A percentile compares a stretch with the other conserved stretches of the same genome.
These are phyloP conservation scores for Hybognathus amarus DNA, from an alignment of 2,797 vertebrate genomes.

Conservation along the genomic window DNA sequence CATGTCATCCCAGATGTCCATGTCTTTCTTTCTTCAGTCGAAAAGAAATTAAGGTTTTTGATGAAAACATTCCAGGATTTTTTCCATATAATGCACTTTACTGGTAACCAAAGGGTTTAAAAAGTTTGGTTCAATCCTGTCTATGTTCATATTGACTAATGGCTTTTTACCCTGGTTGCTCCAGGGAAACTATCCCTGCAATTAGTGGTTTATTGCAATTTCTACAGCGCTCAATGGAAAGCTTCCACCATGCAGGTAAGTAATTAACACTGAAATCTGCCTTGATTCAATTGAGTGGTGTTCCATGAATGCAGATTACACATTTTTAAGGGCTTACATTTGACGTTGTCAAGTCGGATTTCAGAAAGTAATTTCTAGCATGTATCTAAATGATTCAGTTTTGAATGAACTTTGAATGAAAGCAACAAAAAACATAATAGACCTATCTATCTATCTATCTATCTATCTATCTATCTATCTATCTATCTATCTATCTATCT, in stretches of 20 bases:
- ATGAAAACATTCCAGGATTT: no score
- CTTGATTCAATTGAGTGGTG: not conserved
- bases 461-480: no score
- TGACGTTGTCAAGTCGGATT: not conserved
- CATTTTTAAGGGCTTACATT: not conserved
- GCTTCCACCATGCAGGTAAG: not conserved
- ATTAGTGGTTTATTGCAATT: constrained; percentile 20
- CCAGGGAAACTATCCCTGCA: constrained; percentile 10
- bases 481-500: no score
- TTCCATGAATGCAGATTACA: not conserved
- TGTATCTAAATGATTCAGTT: not conserved
- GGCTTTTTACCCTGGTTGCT: constrained; percentile 23
- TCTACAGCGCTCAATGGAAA: constrained; percentile 1
- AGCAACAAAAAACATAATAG: no score
- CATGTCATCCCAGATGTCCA: no score
- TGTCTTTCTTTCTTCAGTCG: no score
- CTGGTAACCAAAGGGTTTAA: no score
- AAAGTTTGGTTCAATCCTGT: not conserved
- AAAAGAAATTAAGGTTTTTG: no score
- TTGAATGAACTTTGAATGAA: not conserved
- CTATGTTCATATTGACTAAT: not conserved
- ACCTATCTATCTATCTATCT: no score
- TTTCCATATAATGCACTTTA: no score
- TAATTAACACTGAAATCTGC: constrained; percentile 6
- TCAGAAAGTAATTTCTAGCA: not conserved